A percentile compares a stretch with the other conserved stretches of the same genome.
Evolutionary conservation across 2,113 vertebrate genomes (phyloP).

Genomic region (Girardinichthys multiradiatus): DNA sequence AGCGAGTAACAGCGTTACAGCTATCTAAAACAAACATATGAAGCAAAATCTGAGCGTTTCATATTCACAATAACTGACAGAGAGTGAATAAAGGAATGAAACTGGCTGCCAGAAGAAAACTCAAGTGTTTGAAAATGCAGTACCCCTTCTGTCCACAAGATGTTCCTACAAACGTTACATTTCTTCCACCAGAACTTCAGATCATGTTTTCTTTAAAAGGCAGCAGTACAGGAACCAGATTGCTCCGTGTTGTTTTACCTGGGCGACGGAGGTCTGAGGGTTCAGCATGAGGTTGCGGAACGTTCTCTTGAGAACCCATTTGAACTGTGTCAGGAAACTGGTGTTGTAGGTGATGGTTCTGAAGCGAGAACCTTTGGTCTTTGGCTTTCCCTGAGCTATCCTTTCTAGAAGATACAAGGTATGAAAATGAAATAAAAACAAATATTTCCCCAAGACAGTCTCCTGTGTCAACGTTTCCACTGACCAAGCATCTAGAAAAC

Average conservation of each 20-base stretch:
- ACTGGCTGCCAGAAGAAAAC: background rate
- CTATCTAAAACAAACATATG: conserved; percentile 71
- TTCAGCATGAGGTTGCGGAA: conserved; percentile 90
- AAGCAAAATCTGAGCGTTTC: background rate
- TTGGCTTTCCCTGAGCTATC: conserved; percentile 57
- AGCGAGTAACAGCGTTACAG: conserved; percentile 82
- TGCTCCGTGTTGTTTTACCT: conserved; percentile 75
- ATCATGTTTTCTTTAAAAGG: background rate
- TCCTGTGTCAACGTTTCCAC: background rate
- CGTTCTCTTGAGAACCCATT: conserved; percentile 88
- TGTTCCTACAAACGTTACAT: background rate
- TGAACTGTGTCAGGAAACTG: conserved; percentile 89
- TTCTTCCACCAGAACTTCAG: background rate
- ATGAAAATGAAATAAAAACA: background rate
- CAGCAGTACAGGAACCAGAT: background rate
- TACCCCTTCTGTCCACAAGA: background rate
- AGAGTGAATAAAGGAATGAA: background rate
- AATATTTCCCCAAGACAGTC: background rate
- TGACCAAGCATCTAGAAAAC: background rate
- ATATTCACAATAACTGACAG: background rate
- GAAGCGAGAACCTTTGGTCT: conserved; percentile 36
- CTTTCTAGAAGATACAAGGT: conserved; percentile 43
- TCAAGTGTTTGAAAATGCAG: background rate
- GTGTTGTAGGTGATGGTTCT: conserved; percentile 85
- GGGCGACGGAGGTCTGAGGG: conserved; percentile 91